Conservation (phyloP, 2,797 vertebrate species). For the Staurois parvus region DNA sequence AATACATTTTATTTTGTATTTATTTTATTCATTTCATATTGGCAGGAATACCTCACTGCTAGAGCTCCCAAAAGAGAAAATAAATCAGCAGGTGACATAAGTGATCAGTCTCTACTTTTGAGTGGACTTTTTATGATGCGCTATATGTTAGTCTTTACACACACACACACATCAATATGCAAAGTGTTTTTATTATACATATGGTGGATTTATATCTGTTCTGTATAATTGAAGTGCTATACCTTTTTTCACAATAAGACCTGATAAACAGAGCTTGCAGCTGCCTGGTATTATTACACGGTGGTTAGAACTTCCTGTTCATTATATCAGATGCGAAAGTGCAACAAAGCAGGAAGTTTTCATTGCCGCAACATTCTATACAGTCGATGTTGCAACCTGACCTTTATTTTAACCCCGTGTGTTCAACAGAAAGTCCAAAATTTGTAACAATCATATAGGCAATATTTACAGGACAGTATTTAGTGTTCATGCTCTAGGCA, state of each 20-base stretch:
- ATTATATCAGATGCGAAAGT: neutral
- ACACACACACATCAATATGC: no score
- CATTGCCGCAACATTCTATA: neutral
- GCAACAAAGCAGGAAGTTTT: conserved; percentile 29
- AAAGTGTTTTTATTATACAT: neutral
- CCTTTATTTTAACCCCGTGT: neutral
- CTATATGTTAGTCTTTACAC: no score
- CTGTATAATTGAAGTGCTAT: no score
- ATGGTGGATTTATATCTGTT: neutral
- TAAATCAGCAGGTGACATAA: no score
- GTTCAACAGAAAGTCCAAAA: neutral
- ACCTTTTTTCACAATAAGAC: neutral
- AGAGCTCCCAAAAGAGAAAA: no score
- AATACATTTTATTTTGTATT: no score
- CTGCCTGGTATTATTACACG: neutral
- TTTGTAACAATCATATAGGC: neutral
- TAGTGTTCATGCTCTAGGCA: neutral
- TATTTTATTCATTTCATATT: no score
- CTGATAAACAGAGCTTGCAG: neutral
- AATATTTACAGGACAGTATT: neutral
- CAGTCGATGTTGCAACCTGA: neutral
- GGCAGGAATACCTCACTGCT: no score
- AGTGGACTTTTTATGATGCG: no score
- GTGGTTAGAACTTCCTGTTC: conserved; percentile 57
- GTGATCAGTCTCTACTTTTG: no score